A percentile compares a stretch with the other conserved stretches of the same genome.
These are phyloP conservation scores for Vireo altiloquus DNA, from an alignment of 2,113 vertebrate genomes.

Conservation along the genomic window DNA sequence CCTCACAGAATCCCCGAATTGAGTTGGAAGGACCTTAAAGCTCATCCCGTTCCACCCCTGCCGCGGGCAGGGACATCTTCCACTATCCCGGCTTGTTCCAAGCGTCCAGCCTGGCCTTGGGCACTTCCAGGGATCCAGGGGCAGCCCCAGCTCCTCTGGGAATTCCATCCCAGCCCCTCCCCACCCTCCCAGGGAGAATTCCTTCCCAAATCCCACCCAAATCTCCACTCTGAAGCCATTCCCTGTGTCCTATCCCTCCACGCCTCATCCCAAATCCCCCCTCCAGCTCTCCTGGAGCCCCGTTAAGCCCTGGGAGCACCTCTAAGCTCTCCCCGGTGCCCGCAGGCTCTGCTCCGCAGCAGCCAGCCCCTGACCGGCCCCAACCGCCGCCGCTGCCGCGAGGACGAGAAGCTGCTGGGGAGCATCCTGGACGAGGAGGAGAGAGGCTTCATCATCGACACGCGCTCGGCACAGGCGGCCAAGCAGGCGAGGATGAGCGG, in stretches of 20 bases:
- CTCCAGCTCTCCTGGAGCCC: background rate
- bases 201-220: too few species aligned
- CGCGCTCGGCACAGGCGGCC: conserved; percentile 75
- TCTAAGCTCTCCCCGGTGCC: accelerated
- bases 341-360: conserved; percentile 65
- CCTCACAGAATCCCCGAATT: accelerated
- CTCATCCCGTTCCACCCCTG: background rate
- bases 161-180: accelerated
- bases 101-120: background rate
- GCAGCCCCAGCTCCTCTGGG: background rate
- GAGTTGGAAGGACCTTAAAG: background rate
- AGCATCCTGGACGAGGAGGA: conserved; percentile 23
- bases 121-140: background rate
- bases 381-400: conserved; percentile 77
- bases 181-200: accelerated
- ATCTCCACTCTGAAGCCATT: background rate
- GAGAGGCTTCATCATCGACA: conserved; percentile 81
- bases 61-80: background rate
- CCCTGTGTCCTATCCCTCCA: too few species aligned
- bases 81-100: accelerated
- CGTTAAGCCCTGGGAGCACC: accelerated
- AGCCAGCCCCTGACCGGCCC: conserved; percentile 80
- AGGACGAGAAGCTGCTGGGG: conserved; percentile 79
- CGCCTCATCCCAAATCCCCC: background rate
- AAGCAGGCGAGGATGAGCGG: conserved; percentile 79